A percentile compares a stretch with the other conserved stretches of the same genome.
Evolutionary conservation across 2,797 vertebrate species (phyloP).

Genomic region (Lophotriccus pileatus): DNA sequence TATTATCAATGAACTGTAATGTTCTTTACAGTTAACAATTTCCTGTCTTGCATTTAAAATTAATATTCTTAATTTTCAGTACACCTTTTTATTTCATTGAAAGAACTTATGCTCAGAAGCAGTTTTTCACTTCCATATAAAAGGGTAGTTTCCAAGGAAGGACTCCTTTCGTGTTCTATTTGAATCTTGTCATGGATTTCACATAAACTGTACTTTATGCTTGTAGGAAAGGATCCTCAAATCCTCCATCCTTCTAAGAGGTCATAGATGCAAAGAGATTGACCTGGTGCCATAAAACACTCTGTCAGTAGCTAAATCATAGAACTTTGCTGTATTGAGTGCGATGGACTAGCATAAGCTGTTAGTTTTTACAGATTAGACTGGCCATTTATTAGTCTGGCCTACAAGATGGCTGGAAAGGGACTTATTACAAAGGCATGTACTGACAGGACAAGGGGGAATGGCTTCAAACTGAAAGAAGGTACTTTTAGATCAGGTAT

Average conservation of each 20-base stretch:
- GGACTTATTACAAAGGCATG: too few species aligned
- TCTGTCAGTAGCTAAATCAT: not conserved
- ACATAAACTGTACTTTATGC: not conserved
- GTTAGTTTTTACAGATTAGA: not conserved
- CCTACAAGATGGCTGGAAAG: not conserved
- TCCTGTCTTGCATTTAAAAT: not conserved
- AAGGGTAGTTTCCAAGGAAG: not conserved
- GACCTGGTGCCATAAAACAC: not conserved
- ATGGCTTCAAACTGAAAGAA: not conserved
- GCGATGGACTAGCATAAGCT: not conserved
- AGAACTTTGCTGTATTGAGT: not conserved
- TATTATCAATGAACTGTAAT: not conserved
- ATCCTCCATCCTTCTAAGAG: not conserved
- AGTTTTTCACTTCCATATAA: not conserved
- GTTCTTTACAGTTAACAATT: not conserved
- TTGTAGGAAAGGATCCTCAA: not conserved
- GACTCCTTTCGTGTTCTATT: not conserved
- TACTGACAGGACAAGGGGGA: not conserved
- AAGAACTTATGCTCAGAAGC: not conserved
- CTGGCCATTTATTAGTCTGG: not conserved
- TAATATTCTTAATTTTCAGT: not conserved
- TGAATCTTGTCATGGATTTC: not conserved
- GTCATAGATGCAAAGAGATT: not conserved
- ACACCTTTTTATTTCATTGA: not conserved
- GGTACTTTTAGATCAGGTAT: not conserved